Evolutionary conservation across 2,113 vertebrate species (phyloP), one percentile per base, ranked within the genome.

Genomic region (Petromus typicus): DNA sequence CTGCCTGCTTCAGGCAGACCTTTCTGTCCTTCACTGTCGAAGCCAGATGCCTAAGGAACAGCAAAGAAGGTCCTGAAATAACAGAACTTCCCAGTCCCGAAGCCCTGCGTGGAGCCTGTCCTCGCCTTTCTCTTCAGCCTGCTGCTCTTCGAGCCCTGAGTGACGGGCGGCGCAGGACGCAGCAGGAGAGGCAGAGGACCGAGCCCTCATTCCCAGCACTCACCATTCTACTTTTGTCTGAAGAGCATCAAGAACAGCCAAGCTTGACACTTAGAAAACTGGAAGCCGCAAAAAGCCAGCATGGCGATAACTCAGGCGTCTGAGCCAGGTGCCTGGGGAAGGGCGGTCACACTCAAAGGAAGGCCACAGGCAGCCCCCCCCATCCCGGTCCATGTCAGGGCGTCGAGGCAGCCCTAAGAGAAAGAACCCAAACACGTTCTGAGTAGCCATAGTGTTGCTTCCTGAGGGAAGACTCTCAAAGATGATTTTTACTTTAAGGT

Each of bases 1-100:
- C 98, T 98, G 94, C 99, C 99, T 1, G 99, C 99, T 37, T 99
- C 99, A 3, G 99, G 99, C 23, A 99, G 99, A 61, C 99, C 99
- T 4, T 98, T 98, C 73, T 99, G 99, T 97, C 98, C 99, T 54
- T 98, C 99, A 7, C 86, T 99, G 97, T 98, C 99, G 69, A 97
- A 93, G 45, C 99, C 99, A 8, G 99, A 99, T 34, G 81, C 94
- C 76, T 99, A 99, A 99, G 99, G 98, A 32, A 96, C 99, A 96
- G 99, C 98, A 94, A 99, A 98, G 97, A 99, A 97, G 98, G 99
- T 75, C 73, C 83, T n/a, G 98, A 99, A 86, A 98, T 8, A 40
- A 40, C n/a, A 37, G n/a, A 40, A 13, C 25, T 5, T 17, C 25
- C 3, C 27, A 1, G 25, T 71, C 6, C 40, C 98, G 96, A 11